Conservation (phyloP, 2,888 invertebrate species). For the Ochropacha duplaris region DNA sequence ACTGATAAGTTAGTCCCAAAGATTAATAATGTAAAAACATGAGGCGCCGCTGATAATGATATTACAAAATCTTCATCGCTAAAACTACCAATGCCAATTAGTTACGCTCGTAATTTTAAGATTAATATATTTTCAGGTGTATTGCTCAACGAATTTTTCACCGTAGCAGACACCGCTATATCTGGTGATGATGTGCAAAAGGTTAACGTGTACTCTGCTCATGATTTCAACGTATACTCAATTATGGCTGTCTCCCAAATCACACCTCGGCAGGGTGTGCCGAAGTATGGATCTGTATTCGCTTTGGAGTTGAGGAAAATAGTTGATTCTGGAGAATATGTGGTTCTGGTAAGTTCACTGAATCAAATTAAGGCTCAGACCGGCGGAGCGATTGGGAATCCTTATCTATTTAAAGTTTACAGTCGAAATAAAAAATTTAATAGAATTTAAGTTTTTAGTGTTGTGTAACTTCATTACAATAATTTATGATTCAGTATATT, state of each 20-base stretch:
- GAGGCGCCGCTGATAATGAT: too few species aligned
- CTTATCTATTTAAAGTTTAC: too few species aligned
- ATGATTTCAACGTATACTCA: conserved; percentile 37
- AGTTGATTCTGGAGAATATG: conserved; percentile 29
- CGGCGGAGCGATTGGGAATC: too few species aligned
- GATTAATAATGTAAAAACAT: too few species aligned
- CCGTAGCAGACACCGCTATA: conserved; percentile 21
- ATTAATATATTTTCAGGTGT: conserved; percentile 23
- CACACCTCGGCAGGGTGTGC: conserved; percentile 27
- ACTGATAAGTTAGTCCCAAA: too few species aligned
- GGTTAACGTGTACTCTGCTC: conserved; percentile 39
- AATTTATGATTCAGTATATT: too few species aligned
- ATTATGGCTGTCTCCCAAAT: conserved; percentile 24
- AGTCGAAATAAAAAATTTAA: too few species aligned
- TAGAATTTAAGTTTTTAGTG: too few species aligned
- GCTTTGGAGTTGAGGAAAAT: conserved; percentile 42
- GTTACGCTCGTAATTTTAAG: background rate
- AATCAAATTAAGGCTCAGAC: too few species aligned
- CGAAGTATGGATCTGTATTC: conserved; percentile 30
- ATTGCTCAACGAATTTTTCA: conserved; percentile 35
- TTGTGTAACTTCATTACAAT: too few species aligned
- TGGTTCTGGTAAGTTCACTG: conserved; percentile 42
- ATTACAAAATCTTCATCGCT: too few species aligned
- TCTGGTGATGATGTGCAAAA: conserved; percentile 24
- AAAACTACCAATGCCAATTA: too few species aligned